Conservation (phyloP, 2,113 vertebrate species). For the Scartelaos histophorus region DNA sequence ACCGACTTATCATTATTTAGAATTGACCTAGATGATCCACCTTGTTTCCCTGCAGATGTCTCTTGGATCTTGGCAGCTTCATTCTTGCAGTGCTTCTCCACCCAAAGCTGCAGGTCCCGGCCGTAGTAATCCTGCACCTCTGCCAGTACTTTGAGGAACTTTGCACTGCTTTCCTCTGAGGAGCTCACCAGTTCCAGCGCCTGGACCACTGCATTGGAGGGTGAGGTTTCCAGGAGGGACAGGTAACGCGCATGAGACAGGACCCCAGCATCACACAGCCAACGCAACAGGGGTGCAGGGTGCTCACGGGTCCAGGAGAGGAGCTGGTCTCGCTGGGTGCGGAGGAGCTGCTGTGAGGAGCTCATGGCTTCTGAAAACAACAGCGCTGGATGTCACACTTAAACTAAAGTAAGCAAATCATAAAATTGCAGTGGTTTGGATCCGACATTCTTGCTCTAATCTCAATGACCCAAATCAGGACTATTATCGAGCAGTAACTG, state of each 20-base stretch:
- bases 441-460: neutral
- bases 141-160: constrained; percentile 62
- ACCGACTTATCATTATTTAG: neutral
- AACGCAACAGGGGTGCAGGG: constrained; percentile 65
- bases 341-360: constrained; percentile 53
- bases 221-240: constrained; percentile 59
- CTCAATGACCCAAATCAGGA: neutral
- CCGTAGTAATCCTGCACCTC: constrained; percentile 70
- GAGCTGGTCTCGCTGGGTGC: constrained; percentile 51
- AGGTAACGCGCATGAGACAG: constrained; percentile 54
- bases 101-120: constrained; percentile 66
- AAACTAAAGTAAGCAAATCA: neutral
- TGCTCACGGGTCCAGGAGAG: constrained; percentile 62
- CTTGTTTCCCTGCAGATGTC: constrained; percentile 4
- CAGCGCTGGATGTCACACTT: neutral
- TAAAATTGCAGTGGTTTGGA: neutral
- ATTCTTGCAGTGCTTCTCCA: constrained; percentile 44
- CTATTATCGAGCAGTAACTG: neutral
- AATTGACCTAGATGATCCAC: neutral
- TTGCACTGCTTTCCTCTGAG: constrained; percentile 42
- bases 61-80: neutral
- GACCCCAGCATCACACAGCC: constrained; percentile 56
- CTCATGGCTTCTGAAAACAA: constrained; percentile 36
- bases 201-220: constrained; percentile 62
- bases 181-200: constrained; percentile 57